Evolutionary conservation across 2,797 vertebrate species (phyloP).

Genomic region (Garrulus glandarius): DNA sequence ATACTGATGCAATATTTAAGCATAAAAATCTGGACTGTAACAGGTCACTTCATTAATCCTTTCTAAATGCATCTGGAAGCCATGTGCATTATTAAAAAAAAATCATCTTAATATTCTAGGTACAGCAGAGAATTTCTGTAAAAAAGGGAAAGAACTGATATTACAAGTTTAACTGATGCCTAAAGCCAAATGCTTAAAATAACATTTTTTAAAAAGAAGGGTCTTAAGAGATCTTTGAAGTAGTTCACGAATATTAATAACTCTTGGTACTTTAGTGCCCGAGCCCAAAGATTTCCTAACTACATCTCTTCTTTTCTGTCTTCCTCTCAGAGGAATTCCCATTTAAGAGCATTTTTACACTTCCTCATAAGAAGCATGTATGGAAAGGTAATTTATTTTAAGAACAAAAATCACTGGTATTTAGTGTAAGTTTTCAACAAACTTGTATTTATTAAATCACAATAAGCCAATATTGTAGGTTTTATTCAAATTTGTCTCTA

Average conservation of each 20-base stretch:
- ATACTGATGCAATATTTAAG: slow-evolving; percentile 17
- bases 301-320: background rate
- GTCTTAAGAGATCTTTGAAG: background rate
- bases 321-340: background rate
- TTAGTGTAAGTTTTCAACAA: background rate
- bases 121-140: background rate
- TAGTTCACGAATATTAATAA: background rate
- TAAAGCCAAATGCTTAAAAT: background rate
- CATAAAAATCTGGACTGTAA: slow-evolving; percentile 14
- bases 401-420: background rate
- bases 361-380: background rate
- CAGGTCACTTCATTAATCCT: slow-evolving; percentile 34
- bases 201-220: background rate
- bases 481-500: background rate
- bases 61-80: background rate
- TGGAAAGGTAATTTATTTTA: background rate
- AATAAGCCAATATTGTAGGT: background rate
- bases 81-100: background rate
- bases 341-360: background rate
- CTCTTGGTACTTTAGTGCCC: background rate
- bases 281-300: background rate
- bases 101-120: background rate
- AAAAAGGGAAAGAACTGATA: background rate
- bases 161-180: background rate
- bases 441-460: background rate